A percentile compares a stretch with the other conserved stretches of the same genome.
Evolutionary conservation across 2,888 invertebrate genomes (phyloP).

Genomic region (Acleris literana): DNA sequence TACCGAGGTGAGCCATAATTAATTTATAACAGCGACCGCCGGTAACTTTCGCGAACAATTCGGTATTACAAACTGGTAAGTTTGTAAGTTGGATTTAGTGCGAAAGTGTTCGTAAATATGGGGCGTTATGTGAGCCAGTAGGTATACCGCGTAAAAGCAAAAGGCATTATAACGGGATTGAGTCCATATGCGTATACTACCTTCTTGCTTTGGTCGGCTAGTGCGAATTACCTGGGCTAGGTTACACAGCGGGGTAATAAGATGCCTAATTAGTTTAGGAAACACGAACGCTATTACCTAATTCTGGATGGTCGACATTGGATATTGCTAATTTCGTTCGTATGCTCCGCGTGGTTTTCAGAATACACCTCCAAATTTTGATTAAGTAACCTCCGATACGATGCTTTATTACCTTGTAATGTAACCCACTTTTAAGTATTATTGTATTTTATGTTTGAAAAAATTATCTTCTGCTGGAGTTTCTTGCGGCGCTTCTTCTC

Average conservation of each 20-base stretch:
- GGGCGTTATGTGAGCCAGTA: not conserved
- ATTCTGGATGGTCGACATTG: conserved; percentile 1
- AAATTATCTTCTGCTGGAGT: too few species aligned
- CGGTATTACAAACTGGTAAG: conserved; percentile 38
- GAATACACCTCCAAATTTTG: too few species aligned
- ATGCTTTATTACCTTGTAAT: too few species aligned
- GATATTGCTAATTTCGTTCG: not conserved
- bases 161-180: too few species aligned
- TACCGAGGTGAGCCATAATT: conserved; percentile 57
- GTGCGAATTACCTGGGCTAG: conserved; percentile 15
- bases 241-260: conserved; percentile 25
- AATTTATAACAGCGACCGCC: conserved; percentile 55
- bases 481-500: too few species aligned
- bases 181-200: too few species aligned
- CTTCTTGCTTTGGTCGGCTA: conserved; percentile 4
- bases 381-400: too few species aligned
- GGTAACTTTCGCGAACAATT: conserved; percentile 46
- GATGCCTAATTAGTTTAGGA: conserved; percentile 27
- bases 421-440: too few species aligned
- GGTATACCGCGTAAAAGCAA: too few species aligned
- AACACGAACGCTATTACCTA: conserved; percentile 10
- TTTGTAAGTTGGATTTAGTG: conserved; percentile 34
- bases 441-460: too few species aligned
- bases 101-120: conserved; percentile 21
- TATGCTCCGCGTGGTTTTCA: not conserved